Evolutionary conservation across 2,113 vertebrate species (phyloP).

Genomic region (Cranoglanis bouderius): DNA sequence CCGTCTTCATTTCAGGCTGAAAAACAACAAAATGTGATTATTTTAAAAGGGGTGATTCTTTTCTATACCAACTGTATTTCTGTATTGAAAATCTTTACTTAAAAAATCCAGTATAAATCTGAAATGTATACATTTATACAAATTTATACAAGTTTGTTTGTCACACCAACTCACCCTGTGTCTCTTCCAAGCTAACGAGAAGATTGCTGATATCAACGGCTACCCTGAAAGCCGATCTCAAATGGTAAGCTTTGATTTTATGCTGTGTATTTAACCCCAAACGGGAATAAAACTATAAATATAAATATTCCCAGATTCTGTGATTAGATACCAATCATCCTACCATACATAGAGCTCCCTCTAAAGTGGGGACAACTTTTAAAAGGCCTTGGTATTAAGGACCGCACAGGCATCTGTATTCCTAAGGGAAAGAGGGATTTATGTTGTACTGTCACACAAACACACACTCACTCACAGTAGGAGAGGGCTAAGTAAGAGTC

Average conservation of each 20-base stretch:
- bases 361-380: neutral
- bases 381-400: neutral
- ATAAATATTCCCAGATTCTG: neutral
- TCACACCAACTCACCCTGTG: neutral
- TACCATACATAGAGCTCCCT: neutral
- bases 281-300: neutral
- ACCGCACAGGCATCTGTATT: constrained; percentile 1
- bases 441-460: neutral
- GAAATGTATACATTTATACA: neutral
- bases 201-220: constrained; percentile 60
- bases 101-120: neutral
- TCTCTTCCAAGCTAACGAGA: constrained; percentile 57
- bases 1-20: no score
- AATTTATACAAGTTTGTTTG: neutral
- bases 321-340: neutral
- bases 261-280: neutral
- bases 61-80: no score
- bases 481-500: constrained; percentile 7
- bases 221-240: constrained; percentile 58
- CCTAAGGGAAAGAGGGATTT: neutral
- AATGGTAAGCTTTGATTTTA: constrained; percentile 54
- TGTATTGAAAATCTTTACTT: neutral
- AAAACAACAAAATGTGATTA: no score
- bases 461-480: constrained; percentile 2
- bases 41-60: no score